These are phyloP conservation scores for Phrixothrix hirtus DNA, from an alignment of 2,888 invertebrate species.

Conservation along the genomic window DNA sequence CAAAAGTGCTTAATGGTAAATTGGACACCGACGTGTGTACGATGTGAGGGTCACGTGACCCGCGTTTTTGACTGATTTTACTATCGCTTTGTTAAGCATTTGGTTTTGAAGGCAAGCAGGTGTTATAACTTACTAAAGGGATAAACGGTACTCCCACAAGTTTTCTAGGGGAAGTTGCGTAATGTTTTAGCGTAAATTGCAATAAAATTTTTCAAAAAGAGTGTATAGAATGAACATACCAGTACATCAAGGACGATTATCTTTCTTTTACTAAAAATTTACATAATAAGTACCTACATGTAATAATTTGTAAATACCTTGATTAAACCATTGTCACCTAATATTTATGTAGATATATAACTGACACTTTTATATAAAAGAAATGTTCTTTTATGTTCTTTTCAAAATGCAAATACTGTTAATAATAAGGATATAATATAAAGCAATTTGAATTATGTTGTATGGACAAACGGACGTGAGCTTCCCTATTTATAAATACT, in stretches of 20 bases:
- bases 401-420: neutral
- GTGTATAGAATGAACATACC: too few relatives aligned
- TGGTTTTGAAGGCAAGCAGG: conserved; percentile 14
- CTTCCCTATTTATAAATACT: conserved; percentile 12
- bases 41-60: conserved; percentile 28
- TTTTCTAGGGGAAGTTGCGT: too few relatives aligned
- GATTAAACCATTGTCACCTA: conserved; percentile 19
- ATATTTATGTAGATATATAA: conserved; percentile 16
- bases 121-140: conserved; percentile 1
- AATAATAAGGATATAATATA: neutral
- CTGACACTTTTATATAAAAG: too few relatives aligned
- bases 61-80: conserved; percentile 20
- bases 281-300: too few relatives aligned
- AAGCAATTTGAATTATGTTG: conserved; percentile 5
- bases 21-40: conserved; percentile 20
- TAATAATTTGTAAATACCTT: neutral
- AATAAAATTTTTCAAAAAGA: too few relatives aligned
- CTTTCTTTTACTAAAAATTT: too few relatives aligned
- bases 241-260: too few relatives aligned
- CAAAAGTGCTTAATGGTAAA: conserved; percentile 19
- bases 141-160: neutral
- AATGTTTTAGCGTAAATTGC: too few relatives aligned
- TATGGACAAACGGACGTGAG: conserved; percentile 2
- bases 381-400: too few relatives aligned
- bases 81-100: conserved; percentile 8